These are phyloP conservation scores for Trichacis sp. DNA, from an alignment of 2,888 invertebrate species.

Conservation along the genomic window DNA sequence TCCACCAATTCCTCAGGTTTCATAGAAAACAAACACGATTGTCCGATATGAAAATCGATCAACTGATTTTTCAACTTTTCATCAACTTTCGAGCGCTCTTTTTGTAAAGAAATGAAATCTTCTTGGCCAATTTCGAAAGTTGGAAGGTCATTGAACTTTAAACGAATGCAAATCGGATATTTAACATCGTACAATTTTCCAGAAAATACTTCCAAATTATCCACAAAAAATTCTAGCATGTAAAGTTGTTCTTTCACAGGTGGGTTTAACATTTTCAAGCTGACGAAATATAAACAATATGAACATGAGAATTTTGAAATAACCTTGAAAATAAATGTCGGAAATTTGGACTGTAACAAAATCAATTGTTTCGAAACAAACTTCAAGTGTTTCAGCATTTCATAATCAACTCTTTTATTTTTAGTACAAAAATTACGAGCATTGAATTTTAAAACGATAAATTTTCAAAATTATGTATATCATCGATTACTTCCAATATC, in stretches of 20 bases:
- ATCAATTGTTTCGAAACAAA: no score
- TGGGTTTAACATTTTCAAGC: constrained; percentile 20
- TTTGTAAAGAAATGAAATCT: constrained; percentile 40
- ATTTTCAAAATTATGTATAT: no score
- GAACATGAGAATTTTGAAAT: constrained; percentile 17
- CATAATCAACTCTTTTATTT: no score
- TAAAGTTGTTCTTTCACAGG: constrained; percentile 46
- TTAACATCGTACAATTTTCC: constrained; percentile 36
- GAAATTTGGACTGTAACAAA: background rate
- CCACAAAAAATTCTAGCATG: constrained; percentile 50
- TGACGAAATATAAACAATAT: background rate
- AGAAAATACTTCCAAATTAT: constrained; percentile 40
- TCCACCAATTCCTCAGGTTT: constrained; percentile 42
- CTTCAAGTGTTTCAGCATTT: no score
- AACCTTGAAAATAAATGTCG: constrained; percentile 3
- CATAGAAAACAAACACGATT: constrained; percentile 50
- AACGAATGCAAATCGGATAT: constrained; percentile 35
- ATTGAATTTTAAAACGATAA: no score
- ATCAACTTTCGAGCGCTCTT: background rate
- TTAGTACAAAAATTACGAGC: no score
- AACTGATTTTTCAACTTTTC: constrained; percentile 5
- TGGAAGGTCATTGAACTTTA: constrained; percentile 53
- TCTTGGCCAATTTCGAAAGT: constrained; percentile 49
- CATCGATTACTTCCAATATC: no score
- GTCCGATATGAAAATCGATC: constrained; percentile 45